These are phyloP conservation scores for Tipula lateralis DNA, from an alignment of 2,888 invertebrate species.

Conservation along the genomic window DNA sequence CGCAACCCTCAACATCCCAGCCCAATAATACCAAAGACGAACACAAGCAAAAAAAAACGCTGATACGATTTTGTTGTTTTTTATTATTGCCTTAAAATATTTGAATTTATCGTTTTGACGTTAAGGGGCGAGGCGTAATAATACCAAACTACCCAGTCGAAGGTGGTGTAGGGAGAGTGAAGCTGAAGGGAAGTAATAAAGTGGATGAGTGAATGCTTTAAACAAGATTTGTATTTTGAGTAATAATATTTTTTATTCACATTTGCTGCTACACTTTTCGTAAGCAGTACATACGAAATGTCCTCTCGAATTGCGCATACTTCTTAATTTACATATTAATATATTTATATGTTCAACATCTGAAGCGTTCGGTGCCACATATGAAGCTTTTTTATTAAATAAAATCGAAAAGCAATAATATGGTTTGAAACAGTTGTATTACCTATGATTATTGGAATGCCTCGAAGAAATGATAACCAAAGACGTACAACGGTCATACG, in stretches of 20 bases:
- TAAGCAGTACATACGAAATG: background rate
- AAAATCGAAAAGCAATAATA: too few species aligned
- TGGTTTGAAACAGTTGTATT: too few species aligned
- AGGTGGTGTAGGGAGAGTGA: background rate
- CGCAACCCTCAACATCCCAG: background rate
- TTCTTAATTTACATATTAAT: background rate
- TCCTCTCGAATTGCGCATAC: background rate
- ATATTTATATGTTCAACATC: background rate
- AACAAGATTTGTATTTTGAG: background rate
- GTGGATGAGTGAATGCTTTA: too few species aligned
- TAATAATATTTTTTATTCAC: background rate
- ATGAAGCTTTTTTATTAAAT: background rate
- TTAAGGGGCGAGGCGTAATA: background rate
- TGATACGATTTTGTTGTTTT: background rate
- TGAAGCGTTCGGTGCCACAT: background rate
- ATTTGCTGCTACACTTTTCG: too few species aligned
- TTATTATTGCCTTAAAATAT: constrained; percentile 1
- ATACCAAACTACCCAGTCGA: background rate
- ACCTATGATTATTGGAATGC: too few species aligned
- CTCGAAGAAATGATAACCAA: too few species aligned
- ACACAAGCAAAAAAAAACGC: background rate
- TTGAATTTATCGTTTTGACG: background rate
- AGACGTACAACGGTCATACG: too few species aligned
- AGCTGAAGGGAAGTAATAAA: too few species aligned
- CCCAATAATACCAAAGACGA: background rate